Conservation (phyloP, 2,797 vertebrate species). For the Fringilla coelebs region DNA sequence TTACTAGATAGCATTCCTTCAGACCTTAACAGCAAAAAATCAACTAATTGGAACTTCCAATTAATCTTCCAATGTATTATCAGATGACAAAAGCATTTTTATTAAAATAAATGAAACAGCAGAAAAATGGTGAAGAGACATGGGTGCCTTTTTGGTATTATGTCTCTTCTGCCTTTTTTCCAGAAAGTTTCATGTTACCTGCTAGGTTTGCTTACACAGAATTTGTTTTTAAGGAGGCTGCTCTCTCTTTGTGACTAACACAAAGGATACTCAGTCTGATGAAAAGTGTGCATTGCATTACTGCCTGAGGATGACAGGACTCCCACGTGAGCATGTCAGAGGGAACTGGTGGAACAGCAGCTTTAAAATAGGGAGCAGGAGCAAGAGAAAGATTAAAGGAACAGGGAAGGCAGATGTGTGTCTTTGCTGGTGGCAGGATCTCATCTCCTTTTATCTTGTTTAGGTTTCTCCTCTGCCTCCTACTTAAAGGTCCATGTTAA, state of each 20-base stretch:
- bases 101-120: not conserved
- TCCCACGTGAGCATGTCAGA: not conserved
- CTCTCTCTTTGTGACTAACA: not conserved
- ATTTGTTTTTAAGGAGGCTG: not conserved
- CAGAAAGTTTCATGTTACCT: not conserved
- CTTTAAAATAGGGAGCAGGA: not conserved
- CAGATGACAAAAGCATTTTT: not conserved
- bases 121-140: not conserved
- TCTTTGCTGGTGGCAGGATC: slow-evolving; percentile 79
- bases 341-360: not conserved
- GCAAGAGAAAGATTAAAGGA: slow-evolving; percentile 21
- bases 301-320: not conserved
- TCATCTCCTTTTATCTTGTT: slow-evolving; percentile 88
- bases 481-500: slow-evolving; percentile 99
- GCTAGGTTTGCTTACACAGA: not conserved
- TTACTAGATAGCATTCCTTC: not conserved
- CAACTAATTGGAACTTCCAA: not conserved
- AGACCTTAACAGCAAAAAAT: not conserved
- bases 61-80: not conserved
- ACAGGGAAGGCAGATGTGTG: slow-evolving; percentile 70
- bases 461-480: slow-evolving; percentile 99
- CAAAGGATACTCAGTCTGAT: not conserved
- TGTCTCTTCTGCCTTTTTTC: not conserved
- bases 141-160: not conserved
- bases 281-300: not conserved